phyloP scores from a whole-genome alignment of 2,888 invertebrate species.

The Rhagonycha lutea region DNA sequence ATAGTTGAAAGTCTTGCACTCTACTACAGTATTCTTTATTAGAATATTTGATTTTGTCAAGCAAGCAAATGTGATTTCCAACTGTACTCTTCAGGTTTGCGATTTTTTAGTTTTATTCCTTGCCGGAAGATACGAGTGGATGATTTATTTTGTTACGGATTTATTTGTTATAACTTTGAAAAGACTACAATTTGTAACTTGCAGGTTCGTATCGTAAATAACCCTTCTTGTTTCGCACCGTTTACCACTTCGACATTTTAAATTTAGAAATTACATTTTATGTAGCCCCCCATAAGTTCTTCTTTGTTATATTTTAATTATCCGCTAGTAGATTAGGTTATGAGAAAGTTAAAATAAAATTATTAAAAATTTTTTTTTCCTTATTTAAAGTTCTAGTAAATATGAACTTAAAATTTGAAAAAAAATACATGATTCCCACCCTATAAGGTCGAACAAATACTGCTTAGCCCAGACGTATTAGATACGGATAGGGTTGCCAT shows the following conservation, averaged over 20 bases:
- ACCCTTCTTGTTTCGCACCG: conserved; percentile 19
- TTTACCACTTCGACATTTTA: conserved; percentile 3
- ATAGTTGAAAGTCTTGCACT: conserved; percentile 13
- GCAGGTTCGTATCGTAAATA: conserved; percentile 21
- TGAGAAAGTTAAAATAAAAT: background rate
- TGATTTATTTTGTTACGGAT: conserved; percentile 23
- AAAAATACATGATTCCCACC: too few relatives aligned
- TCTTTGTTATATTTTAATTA: background rate
- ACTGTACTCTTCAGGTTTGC: conserved; percentile 20
- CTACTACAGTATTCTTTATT: conserved; percentile 7
- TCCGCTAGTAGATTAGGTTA: background rate
- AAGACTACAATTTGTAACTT: conserved; percentile 18
- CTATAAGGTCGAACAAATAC: too few relatives aligned
- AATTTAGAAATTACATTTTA: conserved; percentile 17
- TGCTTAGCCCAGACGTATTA: too few relatives aligned
- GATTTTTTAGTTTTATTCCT: conserved; percentile 19
- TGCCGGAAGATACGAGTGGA: conserved; percentile 21
- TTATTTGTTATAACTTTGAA: conserved; percentile 17
- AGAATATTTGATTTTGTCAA: conserved; percentile 27
- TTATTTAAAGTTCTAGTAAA: too few relatives aligned
- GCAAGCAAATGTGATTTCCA: conserved; percentile 26
- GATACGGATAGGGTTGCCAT: too few relatives aligned
- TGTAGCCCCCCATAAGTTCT: background rate
- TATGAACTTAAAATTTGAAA: too few relatives aligned
- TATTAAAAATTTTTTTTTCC: too few relatives aligned